Evolutionary conservation across 2,113 vertebrate genomes (phyloP), one percentile per base, ranked within the genome.

Genomic region (Tachycineta bicolor): DNA sequence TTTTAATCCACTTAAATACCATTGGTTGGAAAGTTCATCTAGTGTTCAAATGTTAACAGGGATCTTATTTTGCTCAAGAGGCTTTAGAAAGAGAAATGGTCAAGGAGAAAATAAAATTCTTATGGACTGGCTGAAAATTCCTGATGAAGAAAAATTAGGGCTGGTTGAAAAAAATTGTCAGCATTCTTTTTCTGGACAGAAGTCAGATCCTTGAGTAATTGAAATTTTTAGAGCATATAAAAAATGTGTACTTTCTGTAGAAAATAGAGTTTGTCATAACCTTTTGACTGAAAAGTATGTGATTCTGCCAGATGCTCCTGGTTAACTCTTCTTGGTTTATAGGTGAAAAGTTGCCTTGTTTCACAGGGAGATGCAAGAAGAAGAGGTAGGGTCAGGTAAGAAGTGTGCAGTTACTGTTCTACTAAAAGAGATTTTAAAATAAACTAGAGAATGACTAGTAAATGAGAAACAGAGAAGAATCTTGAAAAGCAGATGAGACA

Each of bases 1-100:
- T 85, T 96, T 94, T 93, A 96, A 96, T 93, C 90, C 89, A 83
- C 52, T 46, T 84, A 94, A 91, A 83, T 83, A 82, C 65, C 47
- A 64, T 17, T 89, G 92, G 87, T 75, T 87, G 68, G 75, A 89
- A 96, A 91, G 88, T 95, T 97, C 80, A 89, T 59, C 55, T 86
- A 59, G 68, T 53, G 64, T 50, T 93, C 60, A 71, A 55, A 75
- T 49, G 31, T 82, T 82, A 80, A 87, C 43, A 64, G 79, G 67
- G 67, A 39, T 78, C 75, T 74, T 84, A 91, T 75, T 94, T 93
- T 96, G 75, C 59, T 85, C 50, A 83, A 84, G 68, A 85, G 49
- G 56, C 20, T 81, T n/a, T 9, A 74, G 78, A 81, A 95, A 73
- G 15, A 92, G 74, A 76, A 89, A 87, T 4, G 4, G 41, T 75